Evolutionary conservation across 2,888 invertebrate species (phyloP), one percentile per base, ranked within the genome.

Genomic region (Rhogogaster chlorosoma): DNA sequence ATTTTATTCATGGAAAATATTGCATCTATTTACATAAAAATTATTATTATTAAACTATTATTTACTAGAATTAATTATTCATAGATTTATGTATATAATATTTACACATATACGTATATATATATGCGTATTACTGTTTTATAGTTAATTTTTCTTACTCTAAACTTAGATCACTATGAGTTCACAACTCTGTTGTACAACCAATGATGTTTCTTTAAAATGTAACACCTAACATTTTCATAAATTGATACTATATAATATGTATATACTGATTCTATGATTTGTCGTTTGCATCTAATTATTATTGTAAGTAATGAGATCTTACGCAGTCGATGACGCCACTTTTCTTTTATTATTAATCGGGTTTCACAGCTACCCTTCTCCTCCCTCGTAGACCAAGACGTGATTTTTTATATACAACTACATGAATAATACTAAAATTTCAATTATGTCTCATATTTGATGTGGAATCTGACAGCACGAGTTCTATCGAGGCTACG

Each of bases 1-100:
- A 89, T 87, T 89, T 89, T 91, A 90, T 91, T 88, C 88, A 90
- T 92, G 91, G 91, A 93, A 93, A 93, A 93, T 93, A 93, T 93
- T 92, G 90, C 91, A 89, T 93, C 93, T 93, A 80, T 83, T 67
- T 83, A 83, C 83, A 83, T 67, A 83, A 83, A 80, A 83, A 83
- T 45, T 83, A 42, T 67, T 36, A 45, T 83, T 70, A 80, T 22
- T 67, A 32, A 22, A 83, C 29, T 83, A 42, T 70, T 29, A 45
- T 36, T 61, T 36, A 80, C 61, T 80, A 80, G 61, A 38, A 80
- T 80, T 61, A 57, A 80, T 75, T 29, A 83, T 83, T 10, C 26
- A 83, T 80, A 12, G 22, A 61, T 61, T 49, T 61, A 75, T 61
- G 15, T 38, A 83, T 64, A 45, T 83, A 42, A 64, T 82, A 61